Percentiles rank a stretch among this genome's conserved stretches.
phyloP scores from a whole-genome alignment of 2,113 vertebrate species.

The Coptodon bakossiorum region DNA sequence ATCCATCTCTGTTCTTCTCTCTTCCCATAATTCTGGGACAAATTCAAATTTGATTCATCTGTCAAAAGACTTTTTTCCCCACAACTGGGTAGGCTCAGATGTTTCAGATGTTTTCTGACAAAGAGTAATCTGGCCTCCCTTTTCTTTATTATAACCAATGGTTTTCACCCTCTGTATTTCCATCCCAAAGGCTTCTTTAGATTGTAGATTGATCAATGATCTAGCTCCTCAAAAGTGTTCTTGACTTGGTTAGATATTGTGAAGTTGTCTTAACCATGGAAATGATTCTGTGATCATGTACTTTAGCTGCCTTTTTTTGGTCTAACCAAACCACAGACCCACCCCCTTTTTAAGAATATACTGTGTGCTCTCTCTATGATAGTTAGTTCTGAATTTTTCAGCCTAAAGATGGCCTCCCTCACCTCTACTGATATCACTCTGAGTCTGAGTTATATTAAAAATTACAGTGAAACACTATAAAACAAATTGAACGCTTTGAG shows the following conservation, averaged over 20 bases:
- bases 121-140: neutral
- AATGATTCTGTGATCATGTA: neutral
- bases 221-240: neutral
- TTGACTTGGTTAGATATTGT: neutral
- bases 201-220: neutral
- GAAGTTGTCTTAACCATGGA: neutral
- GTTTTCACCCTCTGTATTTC: neutral
- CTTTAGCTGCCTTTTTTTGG: neutral
- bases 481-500: neutral
- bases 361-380: neutral
- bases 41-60: neutral
- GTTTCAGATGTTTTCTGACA: neutral
- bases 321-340: neutral
- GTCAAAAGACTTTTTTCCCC: neutral
- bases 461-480: neutral
- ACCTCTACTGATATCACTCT: neutral
- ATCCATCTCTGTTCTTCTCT: neutral
- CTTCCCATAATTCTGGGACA: neutral
- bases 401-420: neutral
- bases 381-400: neutral
- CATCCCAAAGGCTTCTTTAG: neutral
- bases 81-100: neutral
- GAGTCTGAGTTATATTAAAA: neutral
- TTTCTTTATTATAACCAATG: neutral
- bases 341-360: neutral